Base-by-base conservation (phyloP, 2,888 invertebrate genomes). In the Pseudeuparius sepicola region DNA sequence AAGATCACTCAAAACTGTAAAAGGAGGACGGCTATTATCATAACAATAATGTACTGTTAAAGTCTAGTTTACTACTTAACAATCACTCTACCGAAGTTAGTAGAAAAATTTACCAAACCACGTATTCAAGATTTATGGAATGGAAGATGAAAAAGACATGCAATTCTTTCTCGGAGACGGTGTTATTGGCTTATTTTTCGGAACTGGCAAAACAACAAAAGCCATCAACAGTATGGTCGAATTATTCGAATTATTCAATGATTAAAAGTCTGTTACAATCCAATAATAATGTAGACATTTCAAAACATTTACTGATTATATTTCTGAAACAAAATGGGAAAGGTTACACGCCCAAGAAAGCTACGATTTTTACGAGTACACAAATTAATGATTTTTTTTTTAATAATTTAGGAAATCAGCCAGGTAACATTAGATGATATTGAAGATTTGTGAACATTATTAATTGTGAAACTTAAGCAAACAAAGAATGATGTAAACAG, bases 121-220 rank as follows among this genome's bases (percentile, higher is more conserved):
- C 31, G 31, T 11, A 10, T 31, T 31, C 31, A 40, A 40, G 39
- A 43, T 41, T 43, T 24, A 44, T 38, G 37, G 36, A 41, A 42
- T 40, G 44, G 36, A 41, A 41, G 36, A 44, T 41, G 38, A 38
- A 40, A 44, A 47, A 45, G 39, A 34, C 37, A 42, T 42, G 42
- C 42, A 42, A 39, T 42, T 43, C 43, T 40, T 44, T 41, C 37
- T 46, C 46, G 43, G 44, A 45, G 38, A 43, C 43, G 36, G 39
- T 46, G 46, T 42, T 44, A 46, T 46, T 43, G 44, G 44, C 43
- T 40, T 44, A 44, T 46, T 46, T 47, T 45, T n/a, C 43, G 41
- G 41, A 43, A 45, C 33, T 45, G 44, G 40, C 42, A 39, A 42
- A 44, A 46, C 40, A 40, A 40, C 28, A 32, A 32, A 32, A 31